phyloP scores from a whole-genome alignment of 2,113 vertebrate species.

The Quiscalus mexicanus region DNA sequence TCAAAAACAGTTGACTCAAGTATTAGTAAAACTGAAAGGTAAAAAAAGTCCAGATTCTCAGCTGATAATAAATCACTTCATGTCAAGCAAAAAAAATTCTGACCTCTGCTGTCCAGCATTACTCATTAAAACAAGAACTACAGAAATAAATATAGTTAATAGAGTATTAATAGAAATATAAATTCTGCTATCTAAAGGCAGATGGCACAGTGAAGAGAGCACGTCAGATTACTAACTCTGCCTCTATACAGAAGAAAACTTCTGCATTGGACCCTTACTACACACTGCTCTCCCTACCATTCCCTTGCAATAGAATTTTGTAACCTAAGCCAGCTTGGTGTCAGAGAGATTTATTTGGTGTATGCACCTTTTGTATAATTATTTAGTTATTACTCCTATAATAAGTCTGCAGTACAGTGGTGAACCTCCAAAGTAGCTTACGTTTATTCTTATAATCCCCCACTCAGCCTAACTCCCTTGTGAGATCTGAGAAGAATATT shows the following conservation, averaged over 20 bases:
- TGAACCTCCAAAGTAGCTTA: background rate
- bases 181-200: background rate
- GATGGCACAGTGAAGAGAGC: background rate
- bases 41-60: background rate
- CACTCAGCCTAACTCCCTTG: background rate
- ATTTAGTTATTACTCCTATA: background rate
- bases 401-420: background rate
- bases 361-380: background rate
- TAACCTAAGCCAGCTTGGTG: background rate
- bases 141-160: background rate
- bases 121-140: background rate
- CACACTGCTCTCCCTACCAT: background rate
- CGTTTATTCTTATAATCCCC: background rate
- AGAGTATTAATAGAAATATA: background rate
- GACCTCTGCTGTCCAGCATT: background rate
- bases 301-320: background rate
- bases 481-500: background rate
- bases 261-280: background rate
- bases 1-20: background rate
- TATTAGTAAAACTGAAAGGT: constrained; percentile 12
- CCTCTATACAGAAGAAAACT: background rate
- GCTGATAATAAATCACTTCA: constrained; percentile 28
- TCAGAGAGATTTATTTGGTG: constrained; percentile 3
- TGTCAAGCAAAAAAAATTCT: background rate
- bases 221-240: background rate